Percentiles rank a stretch among this genome's conserved stretches.
phyloP scores from a whole-genome alignment of 2,113 vertebrate genomes.

The Caranx ignobilis region DNA sequence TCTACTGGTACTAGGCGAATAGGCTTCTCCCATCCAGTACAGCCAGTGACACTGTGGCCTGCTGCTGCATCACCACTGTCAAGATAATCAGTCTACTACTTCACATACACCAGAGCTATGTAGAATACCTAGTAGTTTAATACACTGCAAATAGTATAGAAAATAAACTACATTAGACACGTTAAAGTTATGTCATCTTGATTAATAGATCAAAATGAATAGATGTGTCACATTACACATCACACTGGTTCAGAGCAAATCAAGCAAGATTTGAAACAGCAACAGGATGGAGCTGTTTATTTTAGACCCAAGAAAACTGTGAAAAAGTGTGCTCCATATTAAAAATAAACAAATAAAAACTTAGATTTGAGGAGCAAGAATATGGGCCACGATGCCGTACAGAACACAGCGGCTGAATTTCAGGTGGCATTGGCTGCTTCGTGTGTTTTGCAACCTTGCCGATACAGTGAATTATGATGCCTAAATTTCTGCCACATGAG shows the following conservation, averaged over 20 bases:
- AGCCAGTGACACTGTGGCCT: conserved; percentile 31
- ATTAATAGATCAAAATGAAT: conserved; percentile 1
- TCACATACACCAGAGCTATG: background rate
- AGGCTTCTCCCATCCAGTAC: conserved; percentile 12
- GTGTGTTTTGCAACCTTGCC: conserved; percentile 67
- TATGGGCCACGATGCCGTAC: conserved; percentile 49
- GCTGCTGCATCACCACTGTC: conserved; percentile 23
- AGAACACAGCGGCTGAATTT: conserved; percentile 69
- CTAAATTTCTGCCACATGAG: conserved; percentile 73
- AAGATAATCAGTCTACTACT: background rate
- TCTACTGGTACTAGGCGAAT: conserved; percentile 69
- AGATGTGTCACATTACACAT: background rate
- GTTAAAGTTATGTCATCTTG: background rate
- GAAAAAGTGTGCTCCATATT: conserved; percentile 8
- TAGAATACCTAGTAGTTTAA: background rate
- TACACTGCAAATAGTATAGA: background rate
- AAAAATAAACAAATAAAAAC: conserved; percentile 36
- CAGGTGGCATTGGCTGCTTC: conserved; percentile 64
- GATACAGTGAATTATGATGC: conserved; percentile 73
- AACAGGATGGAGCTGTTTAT: conserved; percentile 12
- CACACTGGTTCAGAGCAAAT: background rate
- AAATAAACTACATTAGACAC: conserved; percentile 2
- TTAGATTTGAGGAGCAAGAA: conserved; percentile 41
- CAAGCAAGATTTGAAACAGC: background rate
- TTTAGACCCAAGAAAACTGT: conserved; percentile 17